Base-by-base conservation (phyloP, 2,113 vertebrate species). In the Entomyzon cyanotis region DNA sequence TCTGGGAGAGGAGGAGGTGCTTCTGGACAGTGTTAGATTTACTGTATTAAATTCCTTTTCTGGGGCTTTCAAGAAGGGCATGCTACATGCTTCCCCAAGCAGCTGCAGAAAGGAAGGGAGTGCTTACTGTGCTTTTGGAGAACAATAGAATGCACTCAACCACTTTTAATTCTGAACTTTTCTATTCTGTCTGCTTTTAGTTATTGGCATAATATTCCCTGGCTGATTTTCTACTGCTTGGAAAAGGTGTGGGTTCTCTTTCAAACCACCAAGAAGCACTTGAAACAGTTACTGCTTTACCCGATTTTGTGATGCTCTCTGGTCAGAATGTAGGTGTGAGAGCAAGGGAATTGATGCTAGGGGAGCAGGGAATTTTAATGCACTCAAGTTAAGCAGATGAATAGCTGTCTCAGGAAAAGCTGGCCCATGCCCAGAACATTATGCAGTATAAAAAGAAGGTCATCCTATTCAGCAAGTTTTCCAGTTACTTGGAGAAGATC, bases 381-480 rank as follows among this genome's bases (percentile, higher is more conserved):
- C 46, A 70, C 86, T 93, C 92, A 89, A 90, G 56, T 87, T 92
- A 91, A 95, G 73, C 69, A 88, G 84, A 83, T 95, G 75, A 97
- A 89, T 42, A 23, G 16, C 35, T 53, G 19, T 87, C 59, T 87
- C 41, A 94, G 52, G 74, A 87, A 71, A 96, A 93, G 39, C 42
- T 74, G 67, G 30, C 68, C 70, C 44, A 12, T 84, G 76, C 81
- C 94, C 87, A 92, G 86, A 93, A 76, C 59, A 55, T 91, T 90
- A 68, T 58, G 58, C 18, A 35, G 28, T 53, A 52, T 47, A 60
- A 89, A 89, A 84, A 62, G 44, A 58, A 73, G 59, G 64, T 79
- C 82, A 91, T 83, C 68, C 82, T 69, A 89, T 84, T 97, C 83
- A 95, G 90, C 94, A 95, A 85, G 58, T 84, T 95, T 92, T 91